Conservation (phyloP, 1,140 invertebrate genomes). For the Thrips palmi region DNA sequence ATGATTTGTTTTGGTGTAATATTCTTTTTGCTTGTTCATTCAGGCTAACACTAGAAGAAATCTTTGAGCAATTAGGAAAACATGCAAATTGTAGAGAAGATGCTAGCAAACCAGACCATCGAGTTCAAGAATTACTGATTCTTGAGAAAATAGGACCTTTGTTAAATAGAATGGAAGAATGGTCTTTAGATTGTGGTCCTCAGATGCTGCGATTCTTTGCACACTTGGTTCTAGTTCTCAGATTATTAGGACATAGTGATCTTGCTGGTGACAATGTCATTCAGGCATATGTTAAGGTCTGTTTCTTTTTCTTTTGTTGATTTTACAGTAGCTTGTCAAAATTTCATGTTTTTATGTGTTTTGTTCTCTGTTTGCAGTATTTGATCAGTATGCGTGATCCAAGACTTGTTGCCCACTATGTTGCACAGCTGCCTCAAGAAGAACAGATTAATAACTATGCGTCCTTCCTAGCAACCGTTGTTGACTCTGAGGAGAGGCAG, state of each 20-base stretch:
- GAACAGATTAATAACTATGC: conserved; percentile 63
- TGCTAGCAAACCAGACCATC: conserved; percentile 35
- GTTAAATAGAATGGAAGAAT: conserved; percentile 34
- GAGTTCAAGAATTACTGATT: conserved; percentile 62
- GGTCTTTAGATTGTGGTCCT: conserved; percentile 20
- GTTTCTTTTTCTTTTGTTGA: conserved; percentile 4
- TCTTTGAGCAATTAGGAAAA: conserved; percentile 42
- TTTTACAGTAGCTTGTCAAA: conserved; percentile 7
- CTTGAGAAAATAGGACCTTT: conserved; percentile 44
- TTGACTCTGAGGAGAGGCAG: conserved; percentile 37
- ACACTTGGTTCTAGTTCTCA: conserved; percentile 68
- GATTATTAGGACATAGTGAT: conserved; percentile 48
- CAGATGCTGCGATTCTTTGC: conserved; percentile 62
- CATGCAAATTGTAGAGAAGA: conserved; percentile 31
- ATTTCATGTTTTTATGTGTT: conserved; percentile 9
- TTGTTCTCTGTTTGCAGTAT: conserved; percentile 32
- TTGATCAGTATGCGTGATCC: conserved; percentile 54
- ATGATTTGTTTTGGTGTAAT: conserved; percentile 1
- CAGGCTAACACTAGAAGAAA: conserved; percentile 46
- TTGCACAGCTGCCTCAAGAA: conserved; percentile 46
- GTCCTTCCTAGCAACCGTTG: conserved; percentile 50
- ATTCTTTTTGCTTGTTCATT: conserved; percentile 13
- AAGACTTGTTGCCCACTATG: conserved; percentile 68
- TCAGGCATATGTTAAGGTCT: conserved; percentile 38
- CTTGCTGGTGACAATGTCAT: conserved; percentile 53